Base-by-base conservation (phyloP, 1,140 invertebrate genomes). In the Elymnias hypermnestra region DNA sequence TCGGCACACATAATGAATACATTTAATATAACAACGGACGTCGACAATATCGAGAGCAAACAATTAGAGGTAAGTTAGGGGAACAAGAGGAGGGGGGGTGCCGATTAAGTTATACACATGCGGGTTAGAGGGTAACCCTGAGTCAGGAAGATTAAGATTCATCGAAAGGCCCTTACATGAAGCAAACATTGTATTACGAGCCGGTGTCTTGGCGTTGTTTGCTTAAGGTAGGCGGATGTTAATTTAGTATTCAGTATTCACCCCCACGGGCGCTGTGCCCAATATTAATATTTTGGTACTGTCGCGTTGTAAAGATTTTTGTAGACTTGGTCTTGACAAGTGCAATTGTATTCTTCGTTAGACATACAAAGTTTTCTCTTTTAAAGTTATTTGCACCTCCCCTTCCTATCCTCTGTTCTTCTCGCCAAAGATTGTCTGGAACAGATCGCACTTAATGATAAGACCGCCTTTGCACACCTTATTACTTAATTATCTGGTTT, bases 111-210 rank as follows among this genome's bases (percentile, higher is more conserved):
- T 83, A 83, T 78, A 81, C 73, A 78, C 68, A 82, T 82, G 70
- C 79, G 77, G 79, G 79, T 67, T 77, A 78, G 51, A 73, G 75
- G 74, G 76, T 74, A 79, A 77, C 73, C 39, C 79, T 83, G 79
- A 83, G 46, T 83, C 75, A 76, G 75, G 68, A 75, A 84, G 81
- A 84, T 84, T 84, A 84, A 84, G 73, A 82, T 79, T 82, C 81
- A 78, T 79, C 70, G 72, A 63, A 72, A 82, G 77, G 66, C 77
- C 77, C 75, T 83, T 78, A 83, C 79, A 82, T 67, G 68, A 63
- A 74, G 66, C 79, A 83, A 83, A 83, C 77, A 84, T 82, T 82
- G 79, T 83, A 78, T 75, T 78, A 69, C 66, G 54, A 64, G 55
- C 63, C 74, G 63, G 66, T 79, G 76, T 82, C 75, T 83, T 72